Evolutionary conservation across 2,113 vertebrate species (phyloP).

Genomic region (Hippopotamus amphibius): DNA sequence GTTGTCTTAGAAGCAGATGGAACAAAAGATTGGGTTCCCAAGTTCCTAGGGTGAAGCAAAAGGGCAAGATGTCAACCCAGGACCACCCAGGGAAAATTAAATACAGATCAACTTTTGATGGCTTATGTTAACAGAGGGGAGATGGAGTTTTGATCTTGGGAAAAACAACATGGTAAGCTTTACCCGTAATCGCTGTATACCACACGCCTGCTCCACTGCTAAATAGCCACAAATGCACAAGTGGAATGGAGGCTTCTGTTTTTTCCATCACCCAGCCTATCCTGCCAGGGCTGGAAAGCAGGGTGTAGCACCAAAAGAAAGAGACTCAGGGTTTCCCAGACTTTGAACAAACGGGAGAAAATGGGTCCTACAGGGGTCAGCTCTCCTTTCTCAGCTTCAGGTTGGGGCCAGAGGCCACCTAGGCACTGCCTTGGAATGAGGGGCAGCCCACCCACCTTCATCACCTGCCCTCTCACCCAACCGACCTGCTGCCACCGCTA

Average conservation of each 20-base stretch:
- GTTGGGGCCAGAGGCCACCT: background rate
- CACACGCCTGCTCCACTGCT: background rate
- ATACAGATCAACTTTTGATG: slow-evolving; percentile 49
- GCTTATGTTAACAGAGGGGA: slow-evolving; percentile 52
- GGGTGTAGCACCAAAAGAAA: background rate
- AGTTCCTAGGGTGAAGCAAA: slow-evolving; percentile 54
- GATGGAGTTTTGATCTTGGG: slow-evolving; percentile 60
- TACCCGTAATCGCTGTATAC: slow-evolving; percentile 44
- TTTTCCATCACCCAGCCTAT: background rate
- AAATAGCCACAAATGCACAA: background rate
- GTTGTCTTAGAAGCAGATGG: slow-evolving; percentile 41
- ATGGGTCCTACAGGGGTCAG: background rate
- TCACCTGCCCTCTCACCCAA: background rate
- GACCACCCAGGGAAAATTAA: slow-evolving; percentile 81
- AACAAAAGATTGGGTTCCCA: slow-evolving; percentile 62
- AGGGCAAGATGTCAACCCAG: slow-evolving; percentile 67
- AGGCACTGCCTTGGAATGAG: background rate
- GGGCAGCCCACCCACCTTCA: background rate
- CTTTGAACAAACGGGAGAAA: background rate
- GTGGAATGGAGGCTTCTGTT: background rate
- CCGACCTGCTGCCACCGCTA: background rate
- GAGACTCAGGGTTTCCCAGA: background rate
- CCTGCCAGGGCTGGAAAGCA: background rate
- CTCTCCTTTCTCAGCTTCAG: background rate
- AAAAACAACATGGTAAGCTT: slow-evolving; percentile 50